Conservation (phyloP, 2,113 vertebrate genomes). For the Tautogolabrus adspersus region DNA sequence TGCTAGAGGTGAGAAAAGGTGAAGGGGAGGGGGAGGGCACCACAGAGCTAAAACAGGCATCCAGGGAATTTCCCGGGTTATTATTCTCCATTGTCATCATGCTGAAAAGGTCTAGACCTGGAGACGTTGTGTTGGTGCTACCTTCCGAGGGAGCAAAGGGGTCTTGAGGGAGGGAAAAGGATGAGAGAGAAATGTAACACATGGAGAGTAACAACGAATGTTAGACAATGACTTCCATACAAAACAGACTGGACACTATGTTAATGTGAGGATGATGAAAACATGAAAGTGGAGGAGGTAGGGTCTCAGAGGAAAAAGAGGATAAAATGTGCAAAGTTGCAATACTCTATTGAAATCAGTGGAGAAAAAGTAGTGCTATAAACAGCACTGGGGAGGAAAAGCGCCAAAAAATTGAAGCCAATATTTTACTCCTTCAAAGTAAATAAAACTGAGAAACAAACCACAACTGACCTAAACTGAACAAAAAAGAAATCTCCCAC, state of each 20-base stretch:
- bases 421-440: background rate
- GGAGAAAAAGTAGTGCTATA: background rate
- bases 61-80: slow-evolving; percentile 75
- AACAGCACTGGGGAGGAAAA: slow-evolving; percentile 3
- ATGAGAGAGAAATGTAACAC: slow-evolving; percentile 32
- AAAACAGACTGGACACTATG: slow-evolving; percentile 3
- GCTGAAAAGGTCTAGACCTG: slow-evolving; percentile 96
- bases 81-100: slow-evolving; percentile 92
- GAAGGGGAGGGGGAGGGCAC: slow-evolving; percentile 65
- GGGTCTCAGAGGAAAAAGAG: background rate
- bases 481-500: slow-evolving; percentile 1
- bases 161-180: slow-evolving; percentile 85
- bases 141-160: slow-evolving; percentile 92
- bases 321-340: slow-evolving; percentile 25
- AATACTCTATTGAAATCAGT: slow-evolving; percentile 31
- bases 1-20: slow-evolving; percentile 65
- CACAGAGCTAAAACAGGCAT: slow-evolving; percentile 74
- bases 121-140: slow-evolving; percentile 83
- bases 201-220: slow-evolving; percentile 45
- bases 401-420: background rate
- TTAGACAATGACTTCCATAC: slow-evolving; percentile 33
- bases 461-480: background rate
- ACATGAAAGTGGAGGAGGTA: slow-evolving; percentile 4
- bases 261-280: background rate
- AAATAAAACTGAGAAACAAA: background rate